Conservation (phyloP, 2,888 invertebrate species). For the Prosopocoilus inquinatus region DNA sequence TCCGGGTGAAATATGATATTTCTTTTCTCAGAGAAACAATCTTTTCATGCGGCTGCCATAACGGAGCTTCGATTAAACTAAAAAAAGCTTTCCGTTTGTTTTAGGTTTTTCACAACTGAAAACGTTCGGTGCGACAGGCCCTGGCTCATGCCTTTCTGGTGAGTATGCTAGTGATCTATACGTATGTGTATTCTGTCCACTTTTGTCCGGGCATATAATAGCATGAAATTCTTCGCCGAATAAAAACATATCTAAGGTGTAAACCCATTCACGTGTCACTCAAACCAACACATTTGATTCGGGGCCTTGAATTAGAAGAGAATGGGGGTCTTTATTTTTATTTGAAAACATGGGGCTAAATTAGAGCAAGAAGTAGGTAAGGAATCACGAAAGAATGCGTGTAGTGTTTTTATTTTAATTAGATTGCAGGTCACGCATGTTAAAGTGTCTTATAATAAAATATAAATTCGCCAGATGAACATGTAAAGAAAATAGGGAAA, state of each 20-base stretch:
- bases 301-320: not conserved
- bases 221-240: conserved; percentile 21
- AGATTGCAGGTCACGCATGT: too few species aligned
- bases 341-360: too few species aligned
- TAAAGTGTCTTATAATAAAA: too few species aligned
- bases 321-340: not conserved
- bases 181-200: not conserved
- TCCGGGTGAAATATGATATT: conserved; percentile 24
- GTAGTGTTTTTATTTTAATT: too few species aligned
- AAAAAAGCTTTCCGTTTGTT: not conserved
- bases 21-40: conserved; percentile 1
- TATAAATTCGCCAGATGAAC: too few species aligned
- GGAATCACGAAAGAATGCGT: too few species aligned
- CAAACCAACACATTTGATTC: conserved; percentile 32
- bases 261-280: conserved; percentile 31
- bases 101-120: conserved; percentile 66
- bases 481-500: too few species aligned
- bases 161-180: conserved; percentile 34
- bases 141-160: conserved; percentile 64
- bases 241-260: conserved; percentile 26
- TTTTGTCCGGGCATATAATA: not conserved
- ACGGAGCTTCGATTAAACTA: not conserved
- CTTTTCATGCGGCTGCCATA: not conserved
- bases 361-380: too few species aligned
- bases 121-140: conserved; percentile 64